phyloP scores from a whole-genome alignment of 2,797 vertebrate species.

The Zenarchopterus dispar region DNA sequence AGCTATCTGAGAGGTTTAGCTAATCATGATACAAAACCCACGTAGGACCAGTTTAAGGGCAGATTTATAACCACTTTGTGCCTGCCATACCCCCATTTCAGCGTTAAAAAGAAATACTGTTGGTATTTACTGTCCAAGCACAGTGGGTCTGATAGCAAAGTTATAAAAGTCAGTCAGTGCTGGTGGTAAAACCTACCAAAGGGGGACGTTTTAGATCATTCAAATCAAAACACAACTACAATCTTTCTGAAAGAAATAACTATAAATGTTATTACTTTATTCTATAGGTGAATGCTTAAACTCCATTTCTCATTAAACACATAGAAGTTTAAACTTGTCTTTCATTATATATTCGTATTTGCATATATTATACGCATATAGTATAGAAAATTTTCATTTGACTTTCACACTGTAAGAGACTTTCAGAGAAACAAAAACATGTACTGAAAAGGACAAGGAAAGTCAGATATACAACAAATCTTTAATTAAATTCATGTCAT shows the following conservation, averaged over 20 bases:
- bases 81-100: too few relatives aligned
- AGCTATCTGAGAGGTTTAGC: too few relatives aligned
- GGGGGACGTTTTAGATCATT: conserved; percentile 1
- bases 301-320: conserved; percentile 30
- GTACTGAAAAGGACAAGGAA: conserved; percentile 22
- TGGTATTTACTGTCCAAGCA: too few relatives aligned
- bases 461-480: conserved; percentile 11
- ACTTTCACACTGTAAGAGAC: conserved; percentile 44
- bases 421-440: conserved; percentile 2
- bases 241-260: conserved; percentile 4
- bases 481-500: not conserved
- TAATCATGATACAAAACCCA: too few relatives aligned
- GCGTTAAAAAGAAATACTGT: too few relatives aligned
- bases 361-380: not conserved
- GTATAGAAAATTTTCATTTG: conserved; percentile 32
- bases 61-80: too few relatives aligned
- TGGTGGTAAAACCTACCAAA: conserved; percentile 7
- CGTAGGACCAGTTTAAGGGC: too few relatives aligned
- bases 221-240: conserved; percentile 10
- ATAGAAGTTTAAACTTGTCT: conserved; percentile 29
- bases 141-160: not conserved
- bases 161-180: conserved; percentile 6
- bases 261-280: conserved; percentile 14
- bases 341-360: conserved; percentile 22
- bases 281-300: conserved; percentile 9